phyloP scores from a whole-genome alignment of 2,797 vertebrate genomes.

The Enteromius viviparus region DNA sequence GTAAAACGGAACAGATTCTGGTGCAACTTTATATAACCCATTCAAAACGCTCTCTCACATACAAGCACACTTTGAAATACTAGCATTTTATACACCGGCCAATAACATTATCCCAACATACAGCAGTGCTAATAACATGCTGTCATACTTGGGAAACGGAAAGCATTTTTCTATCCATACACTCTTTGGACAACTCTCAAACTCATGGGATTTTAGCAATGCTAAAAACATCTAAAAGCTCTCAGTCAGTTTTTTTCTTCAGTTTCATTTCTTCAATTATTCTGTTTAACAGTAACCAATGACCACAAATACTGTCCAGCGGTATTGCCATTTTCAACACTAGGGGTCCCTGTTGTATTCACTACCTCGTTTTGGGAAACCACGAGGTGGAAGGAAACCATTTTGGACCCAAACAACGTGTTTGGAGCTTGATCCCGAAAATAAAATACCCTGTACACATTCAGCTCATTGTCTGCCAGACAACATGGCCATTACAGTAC shows the following conservation, averaged over 20 bases:
- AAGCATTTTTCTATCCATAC: not conserved
- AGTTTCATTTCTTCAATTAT: constrained; percentile 11
- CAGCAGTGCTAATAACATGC: not conserved
- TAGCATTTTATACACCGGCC: not conserved
- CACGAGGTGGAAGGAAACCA: constrained; percentile 10
- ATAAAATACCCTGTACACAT: constrained; percentile 50
- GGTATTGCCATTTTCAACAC: constrained; percentile 36
- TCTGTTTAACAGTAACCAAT: constrained; percentile 10
- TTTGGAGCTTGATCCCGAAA: constrained; percentile 22
- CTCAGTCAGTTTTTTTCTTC: not conserved
- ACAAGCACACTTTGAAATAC: not conserved
- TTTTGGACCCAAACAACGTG: constrained; percentile 25
- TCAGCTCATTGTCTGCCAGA: constrained; percentile 33
- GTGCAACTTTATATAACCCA: not conserved
- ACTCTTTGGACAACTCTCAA: not conserved
- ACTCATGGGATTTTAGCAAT: not conserved
- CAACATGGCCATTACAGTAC: constrained; percentile 33
- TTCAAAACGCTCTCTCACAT: not conserved
- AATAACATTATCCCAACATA: not conserved
- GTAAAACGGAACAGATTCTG: constrained; percentile 17
- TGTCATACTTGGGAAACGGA: not conserved
- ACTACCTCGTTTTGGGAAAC: not conserved
- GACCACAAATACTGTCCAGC: not conserved
- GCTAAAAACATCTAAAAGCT: not conserved
- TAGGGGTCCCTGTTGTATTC: constrained; percentile 39